These are phyloP conservation scores for Asbolus verrucosus DNA, from an alignment of 1,140 invertebrate genomes.

Conservation along the genomic window DNA sequence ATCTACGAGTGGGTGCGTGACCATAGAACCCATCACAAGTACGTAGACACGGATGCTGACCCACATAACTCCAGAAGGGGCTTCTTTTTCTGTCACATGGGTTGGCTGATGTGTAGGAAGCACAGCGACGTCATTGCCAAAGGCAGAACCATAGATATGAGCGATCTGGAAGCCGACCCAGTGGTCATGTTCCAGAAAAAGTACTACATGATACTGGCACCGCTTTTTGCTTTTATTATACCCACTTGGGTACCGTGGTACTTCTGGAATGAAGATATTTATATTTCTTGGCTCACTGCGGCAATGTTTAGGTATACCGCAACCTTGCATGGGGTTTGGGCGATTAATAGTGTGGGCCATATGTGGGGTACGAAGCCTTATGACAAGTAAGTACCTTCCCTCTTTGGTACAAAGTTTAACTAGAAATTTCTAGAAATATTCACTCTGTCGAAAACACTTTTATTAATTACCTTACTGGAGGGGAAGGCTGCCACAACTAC, in stretches of 20 bases:
- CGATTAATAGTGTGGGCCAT: constrained; percentile 9
- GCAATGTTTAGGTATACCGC: constrained; percentile 73
- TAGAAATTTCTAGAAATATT: background rate
- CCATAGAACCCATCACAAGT: constrained; percentile 92
- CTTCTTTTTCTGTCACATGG: constrained; percentile 76
- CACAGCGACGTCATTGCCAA: constrained; percentile 78
- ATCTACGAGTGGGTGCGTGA: constrained; percentile 84
- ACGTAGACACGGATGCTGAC: constrained; percentile 65
- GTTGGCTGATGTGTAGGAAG: constrained; percentile 69
- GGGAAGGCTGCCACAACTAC: constrained; percentile 89
- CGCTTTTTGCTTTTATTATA: constrained; percentile 78
- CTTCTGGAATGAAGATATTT: constrained; percentile 66
- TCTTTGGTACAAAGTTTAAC: background rate
- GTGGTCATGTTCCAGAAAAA: constrained; percentile 74
- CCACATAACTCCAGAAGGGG: constrained; percentile 76
- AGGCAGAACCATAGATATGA: constrained; percentile 83
- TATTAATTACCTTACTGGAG: constrained; percentile 73
- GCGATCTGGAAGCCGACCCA: constrained; percentile 78
- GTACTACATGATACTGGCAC: constrained; percentile 76
- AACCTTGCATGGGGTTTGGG: constrained; percentile 78
- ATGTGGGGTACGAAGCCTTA: constrained; percentile 69
- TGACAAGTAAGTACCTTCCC: constrained; percentile 72
- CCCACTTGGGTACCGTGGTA: constrained; percentile 78
- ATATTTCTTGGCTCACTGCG: constrained; percentile 66
- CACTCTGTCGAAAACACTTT: constrained; percentile 80